Base-by-base conservation (phyloP, 2,797 vertebrate genomes). In the Sebastes iracundus region DNA sequence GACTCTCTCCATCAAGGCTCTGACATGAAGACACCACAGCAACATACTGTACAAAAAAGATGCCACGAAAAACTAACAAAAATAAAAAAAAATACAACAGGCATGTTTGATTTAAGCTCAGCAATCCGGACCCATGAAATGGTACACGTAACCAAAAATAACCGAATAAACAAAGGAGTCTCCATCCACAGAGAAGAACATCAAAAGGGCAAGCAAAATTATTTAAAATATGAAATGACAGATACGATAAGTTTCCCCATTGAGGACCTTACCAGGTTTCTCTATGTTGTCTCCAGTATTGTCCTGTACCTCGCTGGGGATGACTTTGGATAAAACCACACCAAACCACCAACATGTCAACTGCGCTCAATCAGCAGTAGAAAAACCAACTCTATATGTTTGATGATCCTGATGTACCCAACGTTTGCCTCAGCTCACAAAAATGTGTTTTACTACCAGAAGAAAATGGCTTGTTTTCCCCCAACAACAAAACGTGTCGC, bases 291-390 rank as follows among this genome's bases (percentile, higher is more conserved):
- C 96, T 92, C 92, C 94, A 84, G 94, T 82, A 95, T 74, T 94
- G 93, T 96, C 96, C 94, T 96, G 95, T 89, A 93, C 94, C 91
- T 96, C 95, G 88, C 85, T 95, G 80, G 96, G 95, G 90, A 96
- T 95, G 89, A 96, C 96, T 96, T 96, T 91, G 87, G 92, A 96
- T 94, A 95, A 94, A 96, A 96, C 89, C 94, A 96, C 89, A 96
- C 87, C 94, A 94, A 88, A 92, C 85, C 88, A 94, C 90, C 91
- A 91, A 94, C 90, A 92, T 93, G 83, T 90, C 80, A 90, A 85
- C 90, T 82, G 75, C 63, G 75, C 78, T 80, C 75, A 84, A 49
- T 76, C 71, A 81, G 74, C 69, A 81, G 70, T 2, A 60, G 23
- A 83, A 76, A 70, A 70, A 80, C 59, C 72, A 85, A 78, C 72